Conservation (phyloP, 1,140 invertebrate genomes). For the Chironomus tepperi region DNA sequence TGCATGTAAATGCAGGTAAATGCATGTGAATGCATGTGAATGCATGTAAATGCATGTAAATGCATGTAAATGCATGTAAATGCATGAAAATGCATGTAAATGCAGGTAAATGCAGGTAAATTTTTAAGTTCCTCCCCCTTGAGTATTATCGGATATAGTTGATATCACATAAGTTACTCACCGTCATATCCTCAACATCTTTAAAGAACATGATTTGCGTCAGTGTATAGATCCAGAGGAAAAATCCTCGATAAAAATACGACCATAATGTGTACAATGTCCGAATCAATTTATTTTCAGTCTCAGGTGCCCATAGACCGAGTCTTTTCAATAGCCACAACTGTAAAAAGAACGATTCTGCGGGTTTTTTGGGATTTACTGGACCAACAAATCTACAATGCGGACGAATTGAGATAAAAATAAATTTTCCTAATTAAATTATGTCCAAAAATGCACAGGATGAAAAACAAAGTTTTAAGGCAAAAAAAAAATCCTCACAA, state of each 20-base stretch:
- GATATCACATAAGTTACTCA: not conserved
- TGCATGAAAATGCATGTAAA: too few relatives aligned
- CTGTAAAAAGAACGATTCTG: not conserved
- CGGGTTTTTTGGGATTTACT: not conserved
- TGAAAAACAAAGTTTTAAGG: not conserved
- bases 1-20: too few relatives aligned
- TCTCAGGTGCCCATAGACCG: not conserved
- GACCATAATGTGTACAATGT: not conserved
- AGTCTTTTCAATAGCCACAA: not conserved
- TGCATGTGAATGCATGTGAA: too few relatives aligned
- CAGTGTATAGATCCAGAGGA: not conserved
- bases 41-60: too few relatives aligned
- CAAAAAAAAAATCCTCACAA: not conserved
- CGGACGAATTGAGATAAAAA: not conserved
- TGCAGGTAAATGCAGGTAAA: too few relatives aligned
- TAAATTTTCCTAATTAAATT: not conserved
- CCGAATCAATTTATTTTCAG: not conserved
- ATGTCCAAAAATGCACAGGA: not conserved
- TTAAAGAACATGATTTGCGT: not conserved
- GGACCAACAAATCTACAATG: not conserved
- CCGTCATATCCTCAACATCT: constrained; percentile 14
- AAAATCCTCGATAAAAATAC: constrained; percentile 6
- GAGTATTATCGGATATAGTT: too few relatives aligned
- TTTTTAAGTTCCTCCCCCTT: too few relatives aligned
- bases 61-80: too few relatives aligned